Percentiles rank a stretch among this genome's conserved stretches.
These are phyloP conservation scores for Euura lappo DNA, from an alignment of 1,140 invertebrate species.

Conservation along the genomic window DNA sequence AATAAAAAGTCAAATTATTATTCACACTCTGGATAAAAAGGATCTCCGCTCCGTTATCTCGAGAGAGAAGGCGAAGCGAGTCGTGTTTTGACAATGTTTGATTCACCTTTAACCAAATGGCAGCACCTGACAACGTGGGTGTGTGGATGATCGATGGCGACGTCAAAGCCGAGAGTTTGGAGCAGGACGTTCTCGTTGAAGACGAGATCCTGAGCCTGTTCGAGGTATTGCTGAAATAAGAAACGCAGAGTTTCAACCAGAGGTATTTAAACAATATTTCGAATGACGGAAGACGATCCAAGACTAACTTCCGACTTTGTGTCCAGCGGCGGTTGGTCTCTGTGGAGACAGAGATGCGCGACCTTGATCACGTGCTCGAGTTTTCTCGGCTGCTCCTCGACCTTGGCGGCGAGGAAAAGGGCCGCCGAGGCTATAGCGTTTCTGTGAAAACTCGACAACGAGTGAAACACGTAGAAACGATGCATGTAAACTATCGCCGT, in stretches of 20 bases:
- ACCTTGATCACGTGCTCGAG: conserved; percentile 95
- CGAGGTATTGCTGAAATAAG: conserved; percentile 71
- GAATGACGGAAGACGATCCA: neutral
- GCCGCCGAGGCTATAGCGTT: conserved; percentile 83
- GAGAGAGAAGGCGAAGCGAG: too few relatives aligned
- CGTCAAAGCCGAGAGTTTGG: conserved; percentile 96
- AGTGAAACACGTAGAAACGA: conserved; percentile 95
- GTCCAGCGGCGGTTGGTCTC: conserved; percentile 69
- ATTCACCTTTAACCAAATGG: conserved; percentile 89
- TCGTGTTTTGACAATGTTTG: too few relatives aligned
- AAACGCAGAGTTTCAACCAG: conserved; percentile 31
- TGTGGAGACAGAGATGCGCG: conserved; percentile 80
- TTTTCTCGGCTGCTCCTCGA: conserved; percentile 96
- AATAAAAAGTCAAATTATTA: conserved; percentile 17
- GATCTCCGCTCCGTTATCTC: too few relatives aligned
- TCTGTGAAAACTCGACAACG: conserved; percentile 84
- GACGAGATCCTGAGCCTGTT: conserved; percentile 88
- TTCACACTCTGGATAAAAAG: conserved; percentile 16
- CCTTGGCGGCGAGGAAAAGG: conserved; percentile 95
- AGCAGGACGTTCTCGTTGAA: conserved; percentile 95
- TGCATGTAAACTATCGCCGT: conserved; percentile 99
- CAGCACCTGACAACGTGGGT: conserved; percentile 95
- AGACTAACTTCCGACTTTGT: conserved; percentile 71
- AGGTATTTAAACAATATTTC: neutral
- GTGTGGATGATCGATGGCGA: conserved; percentile 96